phyloP scores from a whole-genome alignment of 1,140 invertebrate species.

The Rhagoletis zephyria region DNA sequence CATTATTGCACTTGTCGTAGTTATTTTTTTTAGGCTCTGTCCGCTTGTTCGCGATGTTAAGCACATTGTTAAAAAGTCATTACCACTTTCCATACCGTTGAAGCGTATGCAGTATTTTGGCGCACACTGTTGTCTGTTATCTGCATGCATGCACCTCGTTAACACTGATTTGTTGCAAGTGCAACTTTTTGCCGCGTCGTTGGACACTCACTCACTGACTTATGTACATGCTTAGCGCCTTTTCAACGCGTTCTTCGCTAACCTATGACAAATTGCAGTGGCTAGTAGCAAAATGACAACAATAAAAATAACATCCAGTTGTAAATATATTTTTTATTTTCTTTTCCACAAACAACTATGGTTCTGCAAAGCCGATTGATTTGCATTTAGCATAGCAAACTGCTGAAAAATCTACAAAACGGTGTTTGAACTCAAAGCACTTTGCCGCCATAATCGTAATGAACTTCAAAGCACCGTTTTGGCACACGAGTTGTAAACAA shows the following conservation, averaged over 20 bases:
- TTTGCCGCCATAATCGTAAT: neutral
- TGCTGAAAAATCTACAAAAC: neutral
- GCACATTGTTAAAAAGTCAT: constrained; percentile 32
- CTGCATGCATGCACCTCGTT: too few relatives aligned
- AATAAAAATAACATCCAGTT: neutral
- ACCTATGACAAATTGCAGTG: neutral
- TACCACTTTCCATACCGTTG: neutral
- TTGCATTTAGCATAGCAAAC: constrained; percentile 6
- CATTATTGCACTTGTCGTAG: neutral
- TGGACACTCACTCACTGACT: neutral
- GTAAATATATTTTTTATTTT: neutral
- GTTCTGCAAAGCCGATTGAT: constrained; percentile 11
- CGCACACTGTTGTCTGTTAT: too few relatives aligned
- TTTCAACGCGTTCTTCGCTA: neutral
- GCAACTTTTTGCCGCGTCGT: neutral
- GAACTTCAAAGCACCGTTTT: neutral
- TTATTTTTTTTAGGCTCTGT: too few relatives aligned
- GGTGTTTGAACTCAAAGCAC: neutral
- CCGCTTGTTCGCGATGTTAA: neutral
- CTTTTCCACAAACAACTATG: neutral
- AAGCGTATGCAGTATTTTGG: neutral
- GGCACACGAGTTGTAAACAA: neutral
- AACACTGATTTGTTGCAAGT: too few relatives aligned
- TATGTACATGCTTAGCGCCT: neutral
- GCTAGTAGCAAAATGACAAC: neutral